These are phyloP conservation scores for Drosophila neocordata DNA, from an alignment of 1,140 invertebrate genomes.

Conservation along the genomic window DNA sequence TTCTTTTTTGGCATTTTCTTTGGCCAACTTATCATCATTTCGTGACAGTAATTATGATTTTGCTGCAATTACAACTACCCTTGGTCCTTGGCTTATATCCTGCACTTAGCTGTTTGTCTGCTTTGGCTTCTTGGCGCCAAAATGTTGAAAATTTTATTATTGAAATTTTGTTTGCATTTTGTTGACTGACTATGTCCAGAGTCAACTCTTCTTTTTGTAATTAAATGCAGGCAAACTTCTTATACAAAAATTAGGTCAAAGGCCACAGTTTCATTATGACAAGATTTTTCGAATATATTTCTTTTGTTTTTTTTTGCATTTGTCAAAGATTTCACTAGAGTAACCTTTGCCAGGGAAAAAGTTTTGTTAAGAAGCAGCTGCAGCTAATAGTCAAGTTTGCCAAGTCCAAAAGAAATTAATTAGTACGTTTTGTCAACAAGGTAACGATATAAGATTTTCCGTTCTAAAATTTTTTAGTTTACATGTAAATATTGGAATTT, in stretches of 20 bases:
- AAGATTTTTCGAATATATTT: neutral
- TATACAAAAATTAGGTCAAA: conserved; percentile 60
- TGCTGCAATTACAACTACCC: neutral
- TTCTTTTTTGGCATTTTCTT: neutral
- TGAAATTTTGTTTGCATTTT: conserved; percentile 8
- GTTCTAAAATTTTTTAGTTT: too few species aligned
- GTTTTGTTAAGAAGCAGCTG: conserved; percentile 56
- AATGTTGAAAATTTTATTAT: conserved; percentile 12
- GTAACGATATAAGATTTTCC: too few species aligned
- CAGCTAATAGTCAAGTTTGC: conserved; percentile 48
- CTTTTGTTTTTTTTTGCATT: neutral
- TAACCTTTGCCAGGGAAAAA: conserved; percentile 42
- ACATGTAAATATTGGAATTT: too few species aligned
- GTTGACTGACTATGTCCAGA: neutral
- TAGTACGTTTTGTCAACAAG: conserved; percentile 58
- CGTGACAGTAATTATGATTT: conserved; percentile 7
- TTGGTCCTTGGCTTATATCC: neutral
- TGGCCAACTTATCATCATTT: neutral
- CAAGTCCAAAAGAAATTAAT: conserved; percentile 60
- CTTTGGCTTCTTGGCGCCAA: neutral
- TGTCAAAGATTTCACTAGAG: conserved; percentile 50
- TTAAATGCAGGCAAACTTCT: conserved; percentile 72
- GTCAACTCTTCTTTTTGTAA: conserved; percentile 53
- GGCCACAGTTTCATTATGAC: neutral
- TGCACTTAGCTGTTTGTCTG: conserved; percentile 6